Evolutionary conservation across 2,113 vertebrate genomes (phyloP).

Genomic region (Varanus salvator): DNA sequence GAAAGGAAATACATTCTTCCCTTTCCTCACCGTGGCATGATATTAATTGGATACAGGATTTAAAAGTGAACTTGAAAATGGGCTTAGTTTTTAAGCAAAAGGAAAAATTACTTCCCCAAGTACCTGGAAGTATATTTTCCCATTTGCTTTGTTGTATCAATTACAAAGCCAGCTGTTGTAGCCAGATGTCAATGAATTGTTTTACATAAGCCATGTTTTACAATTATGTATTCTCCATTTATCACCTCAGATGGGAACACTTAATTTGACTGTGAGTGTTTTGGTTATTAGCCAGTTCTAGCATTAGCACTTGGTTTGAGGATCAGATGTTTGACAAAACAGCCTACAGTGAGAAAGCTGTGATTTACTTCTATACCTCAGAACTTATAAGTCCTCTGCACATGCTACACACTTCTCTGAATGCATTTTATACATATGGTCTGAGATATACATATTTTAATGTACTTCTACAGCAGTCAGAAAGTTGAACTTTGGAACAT

Average conservation of each 20-base stretch:
- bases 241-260: conserved; percentile 77
- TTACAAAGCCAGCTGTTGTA: conserved; percentile 77
- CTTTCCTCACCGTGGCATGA: conserved; percentile 12
- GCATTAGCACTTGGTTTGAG: conserved; percentile 71
- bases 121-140: conserved; percentile 56
- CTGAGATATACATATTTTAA: background rate
- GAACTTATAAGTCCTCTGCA: conserved; percentile 62
- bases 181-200: conserved; percentile 77
- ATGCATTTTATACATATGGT: conserved; percentile 41
- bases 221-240: conserved; percentile 70
- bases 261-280: conserved; percentile 77
- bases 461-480: background rate
- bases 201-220: conserved; percentile 70
- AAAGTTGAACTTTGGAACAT: conserved; percentile 2
- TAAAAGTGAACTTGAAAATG: conserved; percentile 53
- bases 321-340: conserved; percentile 72
- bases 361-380: conserved; percentile 52
- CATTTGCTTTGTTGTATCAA: conserved; percentile 65
- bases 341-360: conserved; percentile 58
- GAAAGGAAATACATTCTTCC: conserved; percentile 3
- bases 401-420: conserved; percentile 16
- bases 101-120: conserved; percentile 12
- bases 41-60: conserved; percentile 8
- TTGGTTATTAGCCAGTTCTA: conserved; percentile 80
- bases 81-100: conserved; percentile 29